Evolutionary conservation across 2,888 invertebrate species (phyloP).

Genomic region (Gasteruption jaculator): DNA sequence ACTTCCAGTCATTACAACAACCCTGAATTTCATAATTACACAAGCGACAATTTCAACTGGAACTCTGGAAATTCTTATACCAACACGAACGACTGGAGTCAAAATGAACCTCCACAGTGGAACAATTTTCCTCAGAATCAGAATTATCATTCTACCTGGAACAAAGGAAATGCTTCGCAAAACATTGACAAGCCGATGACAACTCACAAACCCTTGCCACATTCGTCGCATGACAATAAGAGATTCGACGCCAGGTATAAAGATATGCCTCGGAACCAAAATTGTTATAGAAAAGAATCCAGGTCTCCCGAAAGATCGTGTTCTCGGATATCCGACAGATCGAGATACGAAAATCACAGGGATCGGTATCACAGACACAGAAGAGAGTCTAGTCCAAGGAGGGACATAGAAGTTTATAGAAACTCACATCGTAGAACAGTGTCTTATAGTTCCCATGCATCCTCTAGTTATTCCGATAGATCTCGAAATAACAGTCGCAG

Average conservation of each 20-base stretch:
- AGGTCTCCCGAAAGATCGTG: slow-evolving; percentile 31
- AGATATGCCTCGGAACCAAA: slow-evolving; percentile 17
- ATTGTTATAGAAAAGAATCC: slow-evolving; percentile 28
- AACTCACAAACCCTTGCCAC: too few species aligned
- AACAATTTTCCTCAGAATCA: too few species aligned
- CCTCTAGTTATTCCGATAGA: slow-evolving; percentile 12
- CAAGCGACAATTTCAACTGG: slow-evolving; percentile 33
- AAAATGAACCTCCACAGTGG: slow-evolving; percentile 21
- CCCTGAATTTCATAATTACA: too few species aligned
- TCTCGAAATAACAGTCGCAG: slow-evolving; percentile 32
- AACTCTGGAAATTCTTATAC: slow-evolving; percentile 19
- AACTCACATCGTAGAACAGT: slow-evolving; percentile 25
- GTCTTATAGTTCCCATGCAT: slow-evolving; percentile 17
- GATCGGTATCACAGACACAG: slow-evolving; percentile 21
- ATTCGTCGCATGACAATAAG: too few species aligned
- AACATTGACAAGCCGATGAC: too few species aligned
- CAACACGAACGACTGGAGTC: slow-evolving; percentile 13
- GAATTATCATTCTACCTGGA: too few species aligned
- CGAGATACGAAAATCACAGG: slow-evolving; percentile 25
- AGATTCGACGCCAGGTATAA: slow-evolving; percentile 23
- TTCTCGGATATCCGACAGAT: slow-evolving; percentile 26
- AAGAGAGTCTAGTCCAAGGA: slow-evolving; percentile 24
- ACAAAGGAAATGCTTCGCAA: too few species aligned
- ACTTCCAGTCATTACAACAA: too few species aligned
- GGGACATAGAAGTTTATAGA: slow-evolving; percentile 17